phyloP scores from a whole-genome alignment of 2,888 invertebrate genomes.

The Agonopterix subpropinquella region DNA sequence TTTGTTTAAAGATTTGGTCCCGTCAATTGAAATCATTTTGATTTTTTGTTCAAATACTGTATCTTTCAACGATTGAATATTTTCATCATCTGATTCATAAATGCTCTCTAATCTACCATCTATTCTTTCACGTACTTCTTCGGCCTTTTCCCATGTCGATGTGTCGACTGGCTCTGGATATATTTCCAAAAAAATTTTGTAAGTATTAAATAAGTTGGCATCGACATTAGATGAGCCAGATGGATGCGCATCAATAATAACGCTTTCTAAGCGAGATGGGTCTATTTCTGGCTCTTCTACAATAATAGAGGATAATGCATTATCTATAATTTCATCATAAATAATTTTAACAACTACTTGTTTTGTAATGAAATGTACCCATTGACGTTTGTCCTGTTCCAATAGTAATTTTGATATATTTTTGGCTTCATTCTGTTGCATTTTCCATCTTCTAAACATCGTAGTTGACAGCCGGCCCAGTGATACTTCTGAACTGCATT shows the following conservation, averaged over 20 bases:
- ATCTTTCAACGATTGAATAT: slow-evolving; percentile 50
- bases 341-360: slow-evolving; percentile 40
- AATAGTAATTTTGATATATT: slow-evolving; percentile 30
- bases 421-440: slow-evolving; percentile 49
- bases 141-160: slow-evolving; percentile 64
- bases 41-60: slow-evolving; percentile 56
- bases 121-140: slow-evolving; percentile 61
- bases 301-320: slow-evolving; percentile 10
- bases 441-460: slow-evolving; percentile 54
- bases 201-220: slow-evolving; percentile 40
- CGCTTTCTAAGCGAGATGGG: slow-evolving; percentile 38
- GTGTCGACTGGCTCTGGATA: slow-evolving; percentile 66
- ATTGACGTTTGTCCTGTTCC: slow-evolving; percentile 29
- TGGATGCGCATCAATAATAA: slow-evolving; percentile 65
- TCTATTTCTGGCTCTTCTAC: slow-evolving; percentile 14
- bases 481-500: slow-evolving; percentile 39
- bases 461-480: slow-evolving; percentile 40
- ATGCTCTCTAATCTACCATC: slow-evolving; percentile 54
- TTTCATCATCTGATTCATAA: slow-evolving; percentile 59
- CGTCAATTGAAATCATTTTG: slow-evolving; percentile 54
- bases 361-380: slow-evolving; percentile 44
- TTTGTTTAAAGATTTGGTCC: slow-evolving; percentile 44
- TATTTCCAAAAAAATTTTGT: slow-evolving; percentile 50
- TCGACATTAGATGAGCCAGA: slow-evolving; percentile 42
- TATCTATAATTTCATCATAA: slow-evolving; percentile 43